A percentile compares a stretch with the other conserved stretches of the same genome.
These are phyloP conservation scores for Syrrhaptes paradoxus DNA, from an alignment of 2,113 vertebrate species.

Conservation along the genomic window DNA sequence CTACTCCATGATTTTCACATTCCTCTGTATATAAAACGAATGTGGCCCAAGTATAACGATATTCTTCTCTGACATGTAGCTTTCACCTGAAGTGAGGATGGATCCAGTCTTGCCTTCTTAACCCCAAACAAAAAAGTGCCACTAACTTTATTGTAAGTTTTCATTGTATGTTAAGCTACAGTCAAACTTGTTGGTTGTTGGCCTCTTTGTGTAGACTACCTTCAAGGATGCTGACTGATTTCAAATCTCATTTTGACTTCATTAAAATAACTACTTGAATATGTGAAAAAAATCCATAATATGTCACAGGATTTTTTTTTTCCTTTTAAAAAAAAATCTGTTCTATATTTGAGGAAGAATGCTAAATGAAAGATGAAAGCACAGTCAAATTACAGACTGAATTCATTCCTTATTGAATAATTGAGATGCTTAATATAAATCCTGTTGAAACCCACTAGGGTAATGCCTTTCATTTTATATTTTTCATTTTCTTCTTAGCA, in stretches of 20 bases:
- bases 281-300: background rate
- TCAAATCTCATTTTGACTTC: background rate
- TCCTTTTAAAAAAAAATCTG: background rate
- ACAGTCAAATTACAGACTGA: background rate
- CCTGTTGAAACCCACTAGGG: background rate
- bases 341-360: background rate
- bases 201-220: background rate
- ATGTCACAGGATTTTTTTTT: background rate
- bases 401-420: background rate
- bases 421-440: background rate
- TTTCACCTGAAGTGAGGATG: background rate
- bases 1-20: too few species aligned
- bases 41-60: background rate
- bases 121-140: background rate
- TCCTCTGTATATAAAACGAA: background rate
- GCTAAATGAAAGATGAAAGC: background rate
- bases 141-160: background rate
- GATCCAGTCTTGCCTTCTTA: background rate
- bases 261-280: background rate
- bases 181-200: background rate
- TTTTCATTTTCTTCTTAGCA: background rate
- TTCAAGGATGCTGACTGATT: background rate
- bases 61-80: background rate
- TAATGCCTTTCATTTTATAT: background rate
- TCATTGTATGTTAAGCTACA: background rate